Evolutionary conservation across 2,113 vertebrate species (phyloP).

Genomic region (Prionailurus bengalensis): DNA sequence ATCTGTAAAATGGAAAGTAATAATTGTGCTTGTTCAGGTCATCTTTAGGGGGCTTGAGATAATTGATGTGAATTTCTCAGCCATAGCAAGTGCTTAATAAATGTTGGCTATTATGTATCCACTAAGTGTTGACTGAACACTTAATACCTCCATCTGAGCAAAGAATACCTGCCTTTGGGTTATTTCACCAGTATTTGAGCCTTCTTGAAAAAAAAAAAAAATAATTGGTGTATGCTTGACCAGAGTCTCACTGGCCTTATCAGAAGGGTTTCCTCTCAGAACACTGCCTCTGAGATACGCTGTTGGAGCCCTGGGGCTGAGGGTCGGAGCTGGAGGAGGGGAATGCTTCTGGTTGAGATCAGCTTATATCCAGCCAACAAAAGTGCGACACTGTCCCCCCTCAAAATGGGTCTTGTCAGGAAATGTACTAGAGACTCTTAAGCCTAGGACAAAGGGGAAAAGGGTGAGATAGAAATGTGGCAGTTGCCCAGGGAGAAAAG

Average conservation of each 20-base stretch:
- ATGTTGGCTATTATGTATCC: background rate
- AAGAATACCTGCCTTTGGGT: background rate
- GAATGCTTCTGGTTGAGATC: background rate
- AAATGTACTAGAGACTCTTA: background rate
- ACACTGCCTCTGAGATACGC: background rate
- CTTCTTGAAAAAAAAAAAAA: background rate
- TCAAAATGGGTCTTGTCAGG: background rate
- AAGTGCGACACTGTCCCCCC: background rate
- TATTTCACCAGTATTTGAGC: background rate
- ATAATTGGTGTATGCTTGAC: background rate
- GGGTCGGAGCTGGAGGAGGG: background rate
- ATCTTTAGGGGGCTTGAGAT: background rate
- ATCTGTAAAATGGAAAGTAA: background rate
- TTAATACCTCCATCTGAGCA: background rate
- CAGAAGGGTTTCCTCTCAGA: background rate
- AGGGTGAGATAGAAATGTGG: background rate
- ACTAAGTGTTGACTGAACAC: background rate
- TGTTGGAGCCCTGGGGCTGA: background rate
- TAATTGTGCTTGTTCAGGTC: background rate
- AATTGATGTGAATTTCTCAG: background rate
- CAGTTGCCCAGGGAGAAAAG: background rate
- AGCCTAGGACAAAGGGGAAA: background rate
- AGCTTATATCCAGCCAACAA: background rate
- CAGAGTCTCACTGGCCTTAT: background rate
- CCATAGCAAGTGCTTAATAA: constrained; percentile 13